Evolutionary conservation across 2,113 vertebrate genomes (phyloP).

Genomic region (Periophthalmus modestus): DNA sequence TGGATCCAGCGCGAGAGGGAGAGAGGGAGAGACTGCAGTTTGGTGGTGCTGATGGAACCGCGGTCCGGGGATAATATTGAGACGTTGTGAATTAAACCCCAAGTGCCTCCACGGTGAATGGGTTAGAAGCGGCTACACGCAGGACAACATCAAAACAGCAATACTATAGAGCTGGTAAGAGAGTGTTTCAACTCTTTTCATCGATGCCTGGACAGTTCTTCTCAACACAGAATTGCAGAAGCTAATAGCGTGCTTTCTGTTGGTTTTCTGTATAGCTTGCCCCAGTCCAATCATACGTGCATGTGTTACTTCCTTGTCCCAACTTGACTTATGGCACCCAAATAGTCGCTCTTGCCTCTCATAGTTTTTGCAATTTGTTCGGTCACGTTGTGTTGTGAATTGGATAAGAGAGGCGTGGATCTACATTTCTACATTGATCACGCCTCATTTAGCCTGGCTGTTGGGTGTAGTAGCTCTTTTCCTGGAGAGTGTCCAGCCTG

Average conservation of each 20-base stretch:
- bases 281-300: slow-evolving; percentile 12
- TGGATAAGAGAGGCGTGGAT: slow-evolving; percentile 14
- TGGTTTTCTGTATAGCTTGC: slow-evolving; percentile 10
- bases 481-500: slow-evolving; percentile 66
- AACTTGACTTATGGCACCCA: slow-evolving; percentile 46
- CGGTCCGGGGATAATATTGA: slow-evolving; percentile 64
- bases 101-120: slow-evolving; percentile 78
- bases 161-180: slow-evolving; percentile 75
- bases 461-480: slow-evolving; percentile 51
- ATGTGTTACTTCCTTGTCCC: slow-evolving; percentile 31
- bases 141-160: slow-evolving; percentile 70
- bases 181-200: slow-evolving; percentile 52
- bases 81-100: slow-evolving; percentile 66
- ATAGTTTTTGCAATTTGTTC: slow-evolving; percentile 21
- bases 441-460: slow-evolving; percentile 54
- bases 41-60: slow-evolving; percentile 74
- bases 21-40: slow-evolving; percentile 75
- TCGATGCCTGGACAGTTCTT: slow-evolving; percentile 44
- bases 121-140: slow-evolving; percentile 56
- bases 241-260: slow-evolving; percentile 6
- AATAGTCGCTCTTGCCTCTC: slow-evolving; percentile 10
- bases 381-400: slow-evolving; percentile 3
- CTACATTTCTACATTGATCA: slow-evolving; percentile 56
- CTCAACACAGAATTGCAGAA: slow-evolving; percentile 16
- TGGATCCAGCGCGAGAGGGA: slow-evolving; percentile 62